phyloP scores from a whole-genome alignment of 2,113 vertebrate species.

The Istiophorus platypterus region DNA sequence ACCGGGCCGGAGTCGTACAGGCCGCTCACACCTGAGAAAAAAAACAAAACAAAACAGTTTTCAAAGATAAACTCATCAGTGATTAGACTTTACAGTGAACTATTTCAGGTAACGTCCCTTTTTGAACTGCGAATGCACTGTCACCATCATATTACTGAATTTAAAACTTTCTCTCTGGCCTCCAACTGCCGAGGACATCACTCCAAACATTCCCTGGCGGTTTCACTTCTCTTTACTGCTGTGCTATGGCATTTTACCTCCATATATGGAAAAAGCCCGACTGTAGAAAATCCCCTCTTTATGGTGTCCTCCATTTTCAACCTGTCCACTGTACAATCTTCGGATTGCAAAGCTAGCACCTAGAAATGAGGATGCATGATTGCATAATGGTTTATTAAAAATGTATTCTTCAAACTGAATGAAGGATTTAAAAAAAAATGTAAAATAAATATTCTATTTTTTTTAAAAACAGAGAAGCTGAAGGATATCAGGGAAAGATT shows the following conservation, averaged over 20 bases:
- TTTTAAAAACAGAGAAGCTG: not conserved
- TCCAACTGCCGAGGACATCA: not conserved
- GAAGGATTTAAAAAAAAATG: too few relatives aligned
- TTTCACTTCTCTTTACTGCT: too few relatives aligned
- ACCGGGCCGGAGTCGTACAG: conserved; percentile 98
- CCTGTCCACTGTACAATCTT: conserved; percentile 96
- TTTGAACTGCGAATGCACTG: too few relatives aligned
- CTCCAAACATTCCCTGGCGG: too few relatives aligned
- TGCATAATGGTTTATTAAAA: too few relatives aligned
- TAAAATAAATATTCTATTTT: not conserved
- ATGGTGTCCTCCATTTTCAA: conserved; percentile 98
- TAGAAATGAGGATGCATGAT: too few relatives aligned
- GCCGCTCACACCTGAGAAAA: conserved; percentile 92
- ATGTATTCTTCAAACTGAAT: too few relatives aligned
- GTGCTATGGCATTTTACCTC: too few relatives aligned
- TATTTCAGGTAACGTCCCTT: too few relatives aligned
- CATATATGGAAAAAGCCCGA: conserved; percentile 98
- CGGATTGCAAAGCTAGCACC: conserved; percentile 95
- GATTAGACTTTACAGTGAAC: too few relatives aligned
- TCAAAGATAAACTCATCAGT: not conserved
- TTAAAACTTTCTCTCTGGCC: too few relatives aligned
- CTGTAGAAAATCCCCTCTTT: conserved; percentile 99
- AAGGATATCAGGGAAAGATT: not conserved
- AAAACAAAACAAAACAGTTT: not conserved
- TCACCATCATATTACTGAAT: too few relatives aligned